Evolutionary conservation across 2,797 vertebrate genomes (phyloP), one percentile per base, ranked within the genome.

Genomic region (Chaunax sp.): DNA sequence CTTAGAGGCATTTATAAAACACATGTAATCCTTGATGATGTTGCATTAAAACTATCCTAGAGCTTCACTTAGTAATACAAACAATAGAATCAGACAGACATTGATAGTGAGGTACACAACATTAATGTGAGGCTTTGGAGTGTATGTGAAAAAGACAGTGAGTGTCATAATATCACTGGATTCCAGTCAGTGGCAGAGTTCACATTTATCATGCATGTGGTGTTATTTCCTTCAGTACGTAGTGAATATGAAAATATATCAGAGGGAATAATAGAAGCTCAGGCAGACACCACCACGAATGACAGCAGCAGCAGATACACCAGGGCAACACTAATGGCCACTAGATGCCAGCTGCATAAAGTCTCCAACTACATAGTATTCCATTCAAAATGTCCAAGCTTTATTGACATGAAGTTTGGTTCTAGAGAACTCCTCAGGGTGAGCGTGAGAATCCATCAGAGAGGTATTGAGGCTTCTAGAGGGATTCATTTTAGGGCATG

Each of bases 41-140:
- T 71, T 88, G 82, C 84, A 90, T 84, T 90, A 78, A 85, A 77
- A 78, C 77, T 77, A 85, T 37, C 68, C 69, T 73, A 85, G 46
- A 81, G 43, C 61, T 75, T 62, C 50, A 53, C 43, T 55, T 57
- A 40, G 37, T 35, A 49, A 59, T 46, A 83, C 64, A 70, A 73
- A 78, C 44, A 55, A 43, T 54, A 63, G 41, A n/a, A 66, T 64
- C 41, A 54, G 38, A 78, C 57, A 73, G 18, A 68, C 28, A 51
- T 54, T 75, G 59, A 64, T 22, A 60, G 26, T 60, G 63, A 81
- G 5, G 6, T 50, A 30, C 13, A 37, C 10, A 37, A 76, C 19
- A 13, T 52, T 61, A 16, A 52, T 20, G 38, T 78, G 58, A 73
- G 22, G 15, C 40, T 41, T 19, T 18, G 15, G 26, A 28, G 5